phyloP scores from a whole-genome alignment of 37 sponge, comb jelly and placozoan species.

The Agelas oroides region DNA sequence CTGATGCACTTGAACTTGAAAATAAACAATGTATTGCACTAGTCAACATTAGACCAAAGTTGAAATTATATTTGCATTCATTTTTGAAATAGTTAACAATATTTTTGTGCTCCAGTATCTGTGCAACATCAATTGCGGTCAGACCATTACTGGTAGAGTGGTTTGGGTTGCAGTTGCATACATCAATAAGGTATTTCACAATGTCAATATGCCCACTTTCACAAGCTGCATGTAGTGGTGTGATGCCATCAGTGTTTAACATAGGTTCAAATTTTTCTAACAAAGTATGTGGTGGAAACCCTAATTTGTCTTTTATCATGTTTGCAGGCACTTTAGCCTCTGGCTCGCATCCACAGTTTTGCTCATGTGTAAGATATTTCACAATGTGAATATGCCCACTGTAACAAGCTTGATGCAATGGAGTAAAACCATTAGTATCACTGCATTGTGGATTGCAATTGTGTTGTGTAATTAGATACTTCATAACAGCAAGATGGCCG shows the following conservation, averaged over 20 bases:
- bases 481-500: neutral
- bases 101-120: no score
- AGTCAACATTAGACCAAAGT: no score
- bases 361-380: neutral
- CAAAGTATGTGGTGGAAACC: constrained; percentile 15
- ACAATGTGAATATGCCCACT: no score
- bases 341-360: no score
- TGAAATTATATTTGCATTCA: no score
- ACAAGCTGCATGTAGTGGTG: constrained; percentile 47
- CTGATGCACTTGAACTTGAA: no score
- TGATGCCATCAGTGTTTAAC: neutral
- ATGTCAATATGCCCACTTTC: constrained; percentile 16
- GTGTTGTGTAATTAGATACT: neutral
- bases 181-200: constrained; percentile 19
- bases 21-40: no score
- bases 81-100: no score
- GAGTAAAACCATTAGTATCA: no score
- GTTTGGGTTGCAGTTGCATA: constrained; percentile 17
- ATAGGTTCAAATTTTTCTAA: no score
- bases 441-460: neutral
- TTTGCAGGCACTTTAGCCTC: neutral
- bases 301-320: neutral
- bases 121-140: no score
- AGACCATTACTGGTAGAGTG: neutral
- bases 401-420: no score